A percentile compares a stretch with the other conserved stretches of the same genome.
These are phyloP conservation scores for Dromiciops gliroides DNA, from an alignment of 2,113 vertebrate species.

Conservation along the genomic window DNA sequence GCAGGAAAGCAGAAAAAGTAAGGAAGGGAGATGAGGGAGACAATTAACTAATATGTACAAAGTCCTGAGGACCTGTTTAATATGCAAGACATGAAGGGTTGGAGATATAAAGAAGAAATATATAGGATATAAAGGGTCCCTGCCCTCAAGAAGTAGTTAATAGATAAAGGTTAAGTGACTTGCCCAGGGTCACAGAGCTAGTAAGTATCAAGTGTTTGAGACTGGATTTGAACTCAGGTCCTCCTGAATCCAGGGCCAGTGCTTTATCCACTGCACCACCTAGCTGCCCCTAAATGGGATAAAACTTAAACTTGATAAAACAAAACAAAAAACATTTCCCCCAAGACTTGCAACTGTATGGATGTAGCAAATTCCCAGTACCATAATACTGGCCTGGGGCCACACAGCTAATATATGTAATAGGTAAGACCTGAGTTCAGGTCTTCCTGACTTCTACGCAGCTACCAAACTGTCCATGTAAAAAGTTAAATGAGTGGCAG, in stretches of 20 bases:
- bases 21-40: background rate
- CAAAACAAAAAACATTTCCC: background rate
- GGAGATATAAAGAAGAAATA: background rate
- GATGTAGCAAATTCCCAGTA: background rate
- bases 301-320: too few species aligned
- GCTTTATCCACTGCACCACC: too few species aligned
- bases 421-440: background rate
- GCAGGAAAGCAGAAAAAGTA: background rate
- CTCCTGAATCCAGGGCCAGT: too few species aligned
- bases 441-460: background rate
- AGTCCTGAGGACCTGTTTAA: background rate
- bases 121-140: too few species aligned
- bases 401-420: background rate
- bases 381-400: background rate
- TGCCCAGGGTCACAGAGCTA: too few species aligned
- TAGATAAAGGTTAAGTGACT: too few species aligned
- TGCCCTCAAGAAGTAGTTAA: background rate
- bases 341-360: background rate
- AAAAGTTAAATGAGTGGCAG: background rate
- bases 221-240: too few species aligned
- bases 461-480: background rate
- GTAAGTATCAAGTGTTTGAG: too few species aligned
- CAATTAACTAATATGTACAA: background rate
- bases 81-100: background rate
- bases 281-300: too few species aligned